A percentile compares a stretch with the other conserved stretches of the same genome.
These are phyloP conservation scores for Chitala chitala DNA, from an alignment of 2,113 vertebrate genomes.

Conservation along the genomic window DNA sequence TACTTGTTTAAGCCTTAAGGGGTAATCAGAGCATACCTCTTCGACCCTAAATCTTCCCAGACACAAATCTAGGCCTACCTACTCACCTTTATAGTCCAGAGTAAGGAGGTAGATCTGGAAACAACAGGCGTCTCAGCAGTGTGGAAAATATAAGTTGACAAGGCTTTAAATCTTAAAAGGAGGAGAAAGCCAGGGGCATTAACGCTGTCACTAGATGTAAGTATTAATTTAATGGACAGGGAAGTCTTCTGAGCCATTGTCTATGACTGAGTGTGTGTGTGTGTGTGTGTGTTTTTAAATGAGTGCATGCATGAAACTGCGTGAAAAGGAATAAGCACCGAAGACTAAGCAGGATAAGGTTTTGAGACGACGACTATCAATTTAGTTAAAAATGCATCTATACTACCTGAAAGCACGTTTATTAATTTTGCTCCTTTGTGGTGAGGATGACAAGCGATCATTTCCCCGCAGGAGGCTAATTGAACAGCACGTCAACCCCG, in stretches of 20 bases:
- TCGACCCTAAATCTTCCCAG: too few relatives aligned
- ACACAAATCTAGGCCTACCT: neutral
- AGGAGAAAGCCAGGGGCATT: conserved; percentile 84
- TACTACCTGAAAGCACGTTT: conserved; percentile 69
- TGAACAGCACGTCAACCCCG: conserved; percentile 81
- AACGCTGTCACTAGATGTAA: conserved; percentile 79
- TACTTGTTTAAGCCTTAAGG: neutral
- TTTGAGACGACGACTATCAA: neutral
- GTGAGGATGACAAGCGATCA: conserved; percentile 82
- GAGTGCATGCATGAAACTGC: neutral
- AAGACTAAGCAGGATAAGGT: too few relatives aligned
- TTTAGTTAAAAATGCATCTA: neutral
- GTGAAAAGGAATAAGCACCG: too few relatives aligned
- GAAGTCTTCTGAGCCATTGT: neutral
- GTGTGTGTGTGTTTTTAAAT: conserved; percentile 10
- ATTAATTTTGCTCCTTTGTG: conserved; percentile 83
- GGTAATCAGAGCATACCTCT: neutral
- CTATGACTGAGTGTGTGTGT: conserved; percentile 26
- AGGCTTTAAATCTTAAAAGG: conserved; percentile 82
- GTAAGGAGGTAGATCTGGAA: conserved; percentile 25
- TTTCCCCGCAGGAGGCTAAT: conserved; percentile 83
- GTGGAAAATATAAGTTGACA: conserved; percentile 73
- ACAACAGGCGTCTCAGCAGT: conserved; percentile 63
- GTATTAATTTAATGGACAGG: conserved; percentile 72
- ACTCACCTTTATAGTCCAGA: conserved; percentile 13